Evolutionary conservation across 2,888 invertebrate species (phyloP).

Genomic region (Diarsia brunnea): DNA sequence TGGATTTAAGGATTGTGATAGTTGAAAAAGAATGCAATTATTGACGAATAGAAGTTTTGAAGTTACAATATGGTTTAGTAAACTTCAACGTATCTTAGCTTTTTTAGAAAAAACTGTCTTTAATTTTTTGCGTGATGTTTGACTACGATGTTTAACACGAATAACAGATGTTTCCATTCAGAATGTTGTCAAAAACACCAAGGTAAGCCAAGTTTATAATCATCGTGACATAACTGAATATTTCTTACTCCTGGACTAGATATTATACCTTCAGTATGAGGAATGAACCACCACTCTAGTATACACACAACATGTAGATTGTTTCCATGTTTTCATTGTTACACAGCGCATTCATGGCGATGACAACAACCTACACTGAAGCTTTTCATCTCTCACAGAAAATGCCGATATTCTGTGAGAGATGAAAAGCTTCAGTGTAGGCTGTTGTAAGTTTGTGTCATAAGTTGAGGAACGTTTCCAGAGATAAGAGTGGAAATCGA

Average conservation of each 20-base stretch:
- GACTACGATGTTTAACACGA: neutral
- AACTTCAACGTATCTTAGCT: neutral
- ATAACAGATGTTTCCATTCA: neutral
- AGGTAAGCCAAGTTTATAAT: neutral
- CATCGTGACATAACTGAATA: neutral
- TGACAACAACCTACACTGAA: constrained; percentile 48
- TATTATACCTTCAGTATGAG: neutral
- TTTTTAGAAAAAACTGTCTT: neutral
- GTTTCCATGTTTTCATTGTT: constrained; percentile 4
- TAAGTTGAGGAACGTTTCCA: constrained; percentile 61
- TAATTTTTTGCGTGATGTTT: neutral
- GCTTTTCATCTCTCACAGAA: constrained; percentile 45
- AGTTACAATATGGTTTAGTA: neutral
- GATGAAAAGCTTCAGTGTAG: constrained; percentile 50
- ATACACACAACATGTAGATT: neutral
- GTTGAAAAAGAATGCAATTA: neutral
- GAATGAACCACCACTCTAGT: neutral
- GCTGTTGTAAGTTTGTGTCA: constrained; percentile 54
- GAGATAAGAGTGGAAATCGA: constrained; percentile 78
- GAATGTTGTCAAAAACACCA: neutral
- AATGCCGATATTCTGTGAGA: constrained; percentile 17
- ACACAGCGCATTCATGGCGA: constrained; percentile 10
- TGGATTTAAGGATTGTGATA: neutral
- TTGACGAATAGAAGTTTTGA: neutral
- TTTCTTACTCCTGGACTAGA: neutral